A percentile compares a stretch with the other conserved stretches of the same genome.
phyloP scores from a whole-genome alignment of 2,113 vertebrate species.

The Fregetta grallaria region DNA sequence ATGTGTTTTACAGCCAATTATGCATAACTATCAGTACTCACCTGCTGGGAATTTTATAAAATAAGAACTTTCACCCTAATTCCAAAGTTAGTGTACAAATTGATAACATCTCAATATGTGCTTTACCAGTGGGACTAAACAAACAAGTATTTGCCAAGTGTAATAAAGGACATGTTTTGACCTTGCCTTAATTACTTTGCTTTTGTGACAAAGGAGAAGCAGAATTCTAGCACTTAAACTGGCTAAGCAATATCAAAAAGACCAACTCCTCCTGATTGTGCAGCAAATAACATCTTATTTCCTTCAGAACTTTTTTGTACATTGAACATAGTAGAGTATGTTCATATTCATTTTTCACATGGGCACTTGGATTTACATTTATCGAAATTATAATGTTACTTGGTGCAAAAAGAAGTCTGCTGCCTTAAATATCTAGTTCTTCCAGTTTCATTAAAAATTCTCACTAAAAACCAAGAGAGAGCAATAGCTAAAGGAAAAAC shows the following conservation, averaged over 20 bases:
- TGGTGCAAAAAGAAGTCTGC: background rate
- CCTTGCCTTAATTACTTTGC: background rate
- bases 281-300: background rate
- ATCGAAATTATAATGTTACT: background rate
- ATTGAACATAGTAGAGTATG: background rate
- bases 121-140: background rate
- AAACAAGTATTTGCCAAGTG: background rate
- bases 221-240: background rate
- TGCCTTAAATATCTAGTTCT: background rate
- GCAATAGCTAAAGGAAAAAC: background rate
- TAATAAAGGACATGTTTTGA: background rate
- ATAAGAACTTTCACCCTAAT: background rate
- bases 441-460: background rate
- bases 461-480: background rate
- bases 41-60: background rate
- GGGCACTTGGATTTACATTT: background rate
- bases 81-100: background rate
- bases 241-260: background rate
- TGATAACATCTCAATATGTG: background rate
- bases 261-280: background rate
- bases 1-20: background rate
- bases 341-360: background rate
- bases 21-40: background rate
- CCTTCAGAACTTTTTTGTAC: background rate
- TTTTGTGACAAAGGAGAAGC: background rate